Conservation (phyloP, 2,113 vertebrate genomes). For the Lepidothrix coronata region DNA sequence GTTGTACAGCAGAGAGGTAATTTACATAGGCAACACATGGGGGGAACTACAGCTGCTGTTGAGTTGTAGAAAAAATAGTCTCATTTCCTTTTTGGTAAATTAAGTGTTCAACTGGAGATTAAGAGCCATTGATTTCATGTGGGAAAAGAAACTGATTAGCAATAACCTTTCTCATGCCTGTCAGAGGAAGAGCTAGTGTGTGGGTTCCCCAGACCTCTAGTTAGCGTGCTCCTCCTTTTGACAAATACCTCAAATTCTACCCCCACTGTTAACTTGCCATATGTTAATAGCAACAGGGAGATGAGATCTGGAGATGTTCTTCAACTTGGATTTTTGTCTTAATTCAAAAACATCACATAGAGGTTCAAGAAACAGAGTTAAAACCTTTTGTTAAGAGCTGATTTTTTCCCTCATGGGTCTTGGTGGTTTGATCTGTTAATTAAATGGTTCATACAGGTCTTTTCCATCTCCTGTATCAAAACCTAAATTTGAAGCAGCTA, state of each 20-base stretch:
- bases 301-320: not conserved
- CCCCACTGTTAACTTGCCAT: not conserved
- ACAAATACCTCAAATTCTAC: not conserved
- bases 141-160: not conserved
- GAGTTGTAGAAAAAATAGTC: not conserved
- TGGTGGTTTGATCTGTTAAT: conserved; percentile 1
- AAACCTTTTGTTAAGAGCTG: not conserved
- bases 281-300: not conserved
- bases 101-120: not conserved
- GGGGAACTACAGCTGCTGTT: not conserved
- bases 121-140: not conserved
- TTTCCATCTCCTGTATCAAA: not conserved
- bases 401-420: not conserved
- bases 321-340: not conserved
- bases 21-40: not conserved
- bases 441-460: not conserved
- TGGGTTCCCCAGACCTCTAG: not conserved
- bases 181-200: not conserved
- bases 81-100: not conserved
- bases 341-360: not conserved
- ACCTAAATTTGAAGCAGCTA: not conserved
- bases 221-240: not conserved
- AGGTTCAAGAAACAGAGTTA: not conserved
- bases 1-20: not conserved
- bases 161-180: not conserved